These are phyloP conservation scores for Albula goreensis DNA, from an alignment of 2,113 vertebrate species.

Conservation along the genomic window DNA sequence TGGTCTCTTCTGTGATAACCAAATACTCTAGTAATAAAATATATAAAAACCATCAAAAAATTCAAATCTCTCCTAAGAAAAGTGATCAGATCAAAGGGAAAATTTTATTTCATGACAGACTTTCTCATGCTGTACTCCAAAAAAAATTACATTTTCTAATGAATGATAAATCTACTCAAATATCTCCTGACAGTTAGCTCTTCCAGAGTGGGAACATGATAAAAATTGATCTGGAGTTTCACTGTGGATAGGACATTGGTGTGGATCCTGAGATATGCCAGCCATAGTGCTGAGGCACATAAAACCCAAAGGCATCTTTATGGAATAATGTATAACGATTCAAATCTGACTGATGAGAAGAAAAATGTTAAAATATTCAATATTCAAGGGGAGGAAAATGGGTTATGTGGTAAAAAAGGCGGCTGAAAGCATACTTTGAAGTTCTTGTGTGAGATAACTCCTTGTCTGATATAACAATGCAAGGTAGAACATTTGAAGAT, in stretches of 20 bases:
- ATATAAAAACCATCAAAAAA: neutral
- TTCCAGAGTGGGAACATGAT: neutral
- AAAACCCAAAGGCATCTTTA: neutral
- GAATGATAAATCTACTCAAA: neutral
- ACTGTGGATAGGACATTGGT: neutral
- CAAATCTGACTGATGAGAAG: neutral
- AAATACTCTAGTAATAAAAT: too few species aligned
- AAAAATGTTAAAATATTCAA: neutral
- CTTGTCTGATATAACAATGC: too few species aligned
- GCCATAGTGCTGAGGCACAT: neutral
- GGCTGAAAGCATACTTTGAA: too few species aligned
- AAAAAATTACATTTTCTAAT: neutral
- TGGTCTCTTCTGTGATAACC: too few species aligned
- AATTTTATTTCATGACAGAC: neutral
- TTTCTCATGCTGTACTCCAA: neutral
- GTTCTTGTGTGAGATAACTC: too few species aligned
- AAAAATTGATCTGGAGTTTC: neutral
- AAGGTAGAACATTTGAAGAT: too few species aligned
- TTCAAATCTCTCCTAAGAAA: neutral
- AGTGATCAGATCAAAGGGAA: neutral
- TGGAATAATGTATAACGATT: neutral
- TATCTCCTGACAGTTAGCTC: neutral
- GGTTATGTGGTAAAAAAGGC: too few species aligned
- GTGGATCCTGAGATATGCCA: neutral
- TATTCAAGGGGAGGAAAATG: neutral